Evolutionary conservation across 2,888 invertebrate species (phyloP).

Genomic region (Xestoiulus laeticollis): DNA sequence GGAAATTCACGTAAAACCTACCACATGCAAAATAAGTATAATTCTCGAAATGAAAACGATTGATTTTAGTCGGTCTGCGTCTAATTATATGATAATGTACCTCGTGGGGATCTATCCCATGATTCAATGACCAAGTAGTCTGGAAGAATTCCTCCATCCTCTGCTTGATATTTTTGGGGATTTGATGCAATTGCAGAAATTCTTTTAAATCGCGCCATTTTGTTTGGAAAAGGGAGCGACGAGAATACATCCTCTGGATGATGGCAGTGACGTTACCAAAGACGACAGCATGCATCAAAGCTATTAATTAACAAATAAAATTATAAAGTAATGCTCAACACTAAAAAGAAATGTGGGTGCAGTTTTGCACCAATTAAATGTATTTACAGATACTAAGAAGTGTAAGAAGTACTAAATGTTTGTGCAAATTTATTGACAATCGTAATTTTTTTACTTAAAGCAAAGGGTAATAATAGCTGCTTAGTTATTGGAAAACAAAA

Average conservation of each 20-base stretch:
- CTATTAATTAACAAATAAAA: conserved; percentile 67
- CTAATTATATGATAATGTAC: conserved; percentile 67
- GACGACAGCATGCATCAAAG: conserved; percentile 96
- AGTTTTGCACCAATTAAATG: no score
- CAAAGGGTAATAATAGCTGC: no score
- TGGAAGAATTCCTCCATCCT: conserved; percentile 98
- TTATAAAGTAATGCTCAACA: no score
- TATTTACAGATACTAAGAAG: no score
- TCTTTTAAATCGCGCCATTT: conserved; percentile 96
- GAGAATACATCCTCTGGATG: conserved; percentile 95
- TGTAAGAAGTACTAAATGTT: no score
- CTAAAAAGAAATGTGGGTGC: no score
- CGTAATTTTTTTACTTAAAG: no score
- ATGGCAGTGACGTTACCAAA: conserved; percentile 98
- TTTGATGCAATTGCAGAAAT: conserved; percentile 91
- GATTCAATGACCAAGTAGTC: conserved; percentile 97
- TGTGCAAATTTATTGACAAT: no score
- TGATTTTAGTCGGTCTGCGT: neutral
- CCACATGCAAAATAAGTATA: conserved; percentile 32
- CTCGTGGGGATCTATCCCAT: conserved; percentile 96
- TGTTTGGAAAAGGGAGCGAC: conserved; percentile 90
- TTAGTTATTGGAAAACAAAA: no score
- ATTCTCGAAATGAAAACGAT: neutral
- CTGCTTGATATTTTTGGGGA: conserved; percentile 93
- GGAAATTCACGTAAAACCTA: conserved; percentile 93